Percentiles rank a stretch among this genome's conserved stretches.
Conservation (phyloP, 2,888 invertebrate genomes). For the Hypena proboscidalis region DNA sequence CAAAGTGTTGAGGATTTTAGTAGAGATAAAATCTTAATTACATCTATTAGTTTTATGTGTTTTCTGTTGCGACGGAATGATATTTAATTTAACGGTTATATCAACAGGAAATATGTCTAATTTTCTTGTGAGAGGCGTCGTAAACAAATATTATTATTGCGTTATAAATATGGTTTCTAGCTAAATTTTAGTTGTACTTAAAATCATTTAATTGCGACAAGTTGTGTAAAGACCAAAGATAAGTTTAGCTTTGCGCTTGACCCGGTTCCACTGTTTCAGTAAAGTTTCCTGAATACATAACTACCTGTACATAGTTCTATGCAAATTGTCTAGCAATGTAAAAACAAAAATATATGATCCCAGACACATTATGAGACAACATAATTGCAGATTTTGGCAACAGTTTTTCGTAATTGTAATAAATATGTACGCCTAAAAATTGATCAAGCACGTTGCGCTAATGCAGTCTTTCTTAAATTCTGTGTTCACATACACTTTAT, state of each 20-base stretch:
- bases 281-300: conserved; percentile 30
- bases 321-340: no score
- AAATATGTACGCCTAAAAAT: neutral
- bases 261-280: conserved; percentile 45
- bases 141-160: conserved; percentile 5
- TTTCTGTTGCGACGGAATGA: conserved; percentile 12
- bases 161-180: no score
- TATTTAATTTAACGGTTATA: conserved; percentile 1
- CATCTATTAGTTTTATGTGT: conserved; percentile 4
- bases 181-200: no score
- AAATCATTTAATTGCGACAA: no score
- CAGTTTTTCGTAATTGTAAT: no score
- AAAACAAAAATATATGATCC: neutral
- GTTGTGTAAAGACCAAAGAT: conserved; percentile 25
- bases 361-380: conserved; percentile 2
- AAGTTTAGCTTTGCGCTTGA: conserved; percentile 66
- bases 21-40: conserved; percentile 2
- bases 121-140: conserved; percentile 3
- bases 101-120: conserved; percentile 2
- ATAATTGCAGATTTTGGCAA: conserved; percentile 1
- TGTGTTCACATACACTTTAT: conserved; percentile 19
- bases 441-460: neutral
- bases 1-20: no score
- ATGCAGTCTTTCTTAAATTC: conserved; percentile 15
- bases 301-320: no score